Conservation (phyloP, 2,113 vertebrate genomes). For the Zapornia atra region DNA sequence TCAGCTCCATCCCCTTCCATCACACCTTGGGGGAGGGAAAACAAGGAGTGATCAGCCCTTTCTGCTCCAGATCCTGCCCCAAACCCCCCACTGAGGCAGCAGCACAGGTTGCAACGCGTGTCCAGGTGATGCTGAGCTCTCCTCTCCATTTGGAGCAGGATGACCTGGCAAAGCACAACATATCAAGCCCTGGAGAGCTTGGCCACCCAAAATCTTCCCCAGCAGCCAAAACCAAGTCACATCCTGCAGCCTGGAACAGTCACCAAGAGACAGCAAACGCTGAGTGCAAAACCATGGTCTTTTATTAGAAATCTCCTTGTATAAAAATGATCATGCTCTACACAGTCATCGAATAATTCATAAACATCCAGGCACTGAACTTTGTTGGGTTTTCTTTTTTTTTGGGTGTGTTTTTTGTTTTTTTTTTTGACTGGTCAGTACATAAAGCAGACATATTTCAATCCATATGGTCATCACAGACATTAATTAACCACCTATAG, state of each 20-base stretch:
- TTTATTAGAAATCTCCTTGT: constrained; percentile 98
- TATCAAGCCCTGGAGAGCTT: background rate
- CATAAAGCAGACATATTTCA: constrained; percentile 89
- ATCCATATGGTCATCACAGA: constrained; percentile 87
- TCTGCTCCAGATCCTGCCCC: background rate
- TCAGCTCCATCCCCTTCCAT: background rate
- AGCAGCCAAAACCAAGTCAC: background rate
- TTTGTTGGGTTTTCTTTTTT: constrained; percentile 48
- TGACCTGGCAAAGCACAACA: background rate
- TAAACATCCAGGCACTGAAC: constrained; percentile 98
- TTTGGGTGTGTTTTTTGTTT: constrained; percentile 64
- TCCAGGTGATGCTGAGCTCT: background rate
- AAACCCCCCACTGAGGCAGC: background rate
- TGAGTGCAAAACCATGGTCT: constrained; percentile 90
- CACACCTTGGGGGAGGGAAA: background rate
- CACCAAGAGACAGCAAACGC: constrained; percentile 54
- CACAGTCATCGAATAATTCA: constrained; percentile 87
- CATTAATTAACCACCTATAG: constrained; percentile 90
- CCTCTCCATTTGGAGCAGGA: accelerated
- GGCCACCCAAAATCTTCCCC: background rate
- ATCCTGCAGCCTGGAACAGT: background rate
- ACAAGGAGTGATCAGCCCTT: background rate
- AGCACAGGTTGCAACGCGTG: background rate
- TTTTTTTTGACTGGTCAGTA: constrained; percentile 86
- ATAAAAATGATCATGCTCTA: constrained; percentile 98